phyloP scores from a whole-genome alignment of 2,888 invertebrate genomes.

The Lasioglossum villosulum region DNA sequence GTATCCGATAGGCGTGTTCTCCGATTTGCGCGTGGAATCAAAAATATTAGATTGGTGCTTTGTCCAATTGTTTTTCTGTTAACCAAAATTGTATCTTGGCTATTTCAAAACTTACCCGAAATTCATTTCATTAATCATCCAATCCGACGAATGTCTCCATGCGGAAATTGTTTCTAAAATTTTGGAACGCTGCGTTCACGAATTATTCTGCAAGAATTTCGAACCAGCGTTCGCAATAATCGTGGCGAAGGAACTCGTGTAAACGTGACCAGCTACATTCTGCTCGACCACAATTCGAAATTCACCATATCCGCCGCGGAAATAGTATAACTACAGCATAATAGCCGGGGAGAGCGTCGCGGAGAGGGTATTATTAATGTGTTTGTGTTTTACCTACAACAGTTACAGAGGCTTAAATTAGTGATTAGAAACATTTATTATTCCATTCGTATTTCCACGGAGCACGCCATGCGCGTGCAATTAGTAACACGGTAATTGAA shows the following conservation, averaged over 20 bases:
- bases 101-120: too few relatives aligned
- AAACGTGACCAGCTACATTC: not conserved
- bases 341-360: not conserved
- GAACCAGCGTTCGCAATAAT: not conserved
- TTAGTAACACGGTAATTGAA: slow-evolving; percentile 10
- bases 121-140: too few relatives aligned
- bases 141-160: not conserved
- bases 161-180: not conserved
- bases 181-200: not conserved
- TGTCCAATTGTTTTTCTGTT: too few relatives aligned
- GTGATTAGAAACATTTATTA: slow-evolving; percentile 16
- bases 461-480: not conserved
- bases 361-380: not conserved
- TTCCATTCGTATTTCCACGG: not conserved
- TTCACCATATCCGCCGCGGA: not conserved
- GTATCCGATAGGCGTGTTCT: too few relatives aligned
- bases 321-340: not conserved
- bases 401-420: not conserved
- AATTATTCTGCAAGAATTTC: not conserved
- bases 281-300: not conserved
- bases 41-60: too few relatives aligned
- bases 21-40: too few relatives aligned
- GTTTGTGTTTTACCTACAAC: slow-evolving; percentile 5
- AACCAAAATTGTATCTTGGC: too few relatives aligned
- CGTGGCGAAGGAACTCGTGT: not conserved